Base-by-base conservation (phyloP, 2,888 invertebrate genomes). In the Patella ulyssiponensis region DNA sequence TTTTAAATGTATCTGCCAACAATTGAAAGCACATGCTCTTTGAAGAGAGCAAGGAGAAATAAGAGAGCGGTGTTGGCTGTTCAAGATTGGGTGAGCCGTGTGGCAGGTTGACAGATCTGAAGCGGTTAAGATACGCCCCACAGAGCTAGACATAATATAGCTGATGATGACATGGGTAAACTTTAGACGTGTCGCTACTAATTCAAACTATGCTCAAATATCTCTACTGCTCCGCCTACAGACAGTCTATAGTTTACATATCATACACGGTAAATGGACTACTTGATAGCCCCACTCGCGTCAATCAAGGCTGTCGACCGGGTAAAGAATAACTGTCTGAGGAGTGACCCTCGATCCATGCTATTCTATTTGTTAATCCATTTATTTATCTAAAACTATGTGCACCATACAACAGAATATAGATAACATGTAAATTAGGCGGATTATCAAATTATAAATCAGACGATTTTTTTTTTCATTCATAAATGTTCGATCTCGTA, bases 131-230 rank as follows among this genome's bases (percentile, higher is more conserved):
- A 20, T 20, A 64, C 64, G 64, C 64, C 64, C 64, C 64, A 64
- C 23, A 23, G 64, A 23, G 64, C 12, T 15, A 64, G 64, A 64
- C 64, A 64, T 64, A 64, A 64, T 64, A 64, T 12, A 64, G 64
- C 23, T 64, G 64, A 64, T 64, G 64, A 64, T 64, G 64, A 64
- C 64, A 64, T 64, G 64, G 64, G 64, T 64, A 64, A 64, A 64
- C 64, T 64, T 64, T 64, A 20, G 20, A 64, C 64, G 64, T 64
- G 64, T 64, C 64, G 64, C 64, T 64, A 64, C 64, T 64, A 64
- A 64, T 64, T 64, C 64, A 64, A 64, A 11, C 23, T 64, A 23
- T 20, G 64, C 20, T 64, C 20, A 64, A 64, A 64, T 64, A 64
- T 64, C 64, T 64, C 20, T 23, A 23, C 64, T 64, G 64, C 64